Evolutionary conservation across 2,113 vertebrate species (phyloP).

Genomic region (Noturus placidus): DNA sequence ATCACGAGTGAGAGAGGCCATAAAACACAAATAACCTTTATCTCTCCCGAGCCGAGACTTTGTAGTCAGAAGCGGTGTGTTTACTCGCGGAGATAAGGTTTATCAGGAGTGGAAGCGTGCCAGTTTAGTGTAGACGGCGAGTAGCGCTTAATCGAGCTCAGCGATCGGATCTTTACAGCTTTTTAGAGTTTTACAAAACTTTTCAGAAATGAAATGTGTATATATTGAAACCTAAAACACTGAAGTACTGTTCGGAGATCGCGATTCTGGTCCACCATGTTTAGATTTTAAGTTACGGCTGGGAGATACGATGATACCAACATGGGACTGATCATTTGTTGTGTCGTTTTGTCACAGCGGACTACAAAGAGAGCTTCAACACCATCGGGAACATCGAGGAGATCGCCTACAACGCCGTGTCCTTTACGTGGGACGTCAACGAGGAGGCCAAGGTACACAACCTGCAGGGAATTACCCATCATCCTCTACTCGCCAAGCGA

Average conservation of each 20-base stretch:
- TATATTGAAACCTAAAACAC: not conserved
- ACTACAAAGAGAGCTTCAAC: slow-evolving; percentile 97
- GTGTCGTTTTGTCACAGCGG: slow-evolving; percentile 71
- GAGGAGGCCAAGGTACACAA: slow-evolving; percentile 90
- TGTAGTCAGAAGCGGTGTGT: slow-evolving; percentile 50
- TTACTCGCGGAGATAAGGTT: slow-evolving; percentile 51
- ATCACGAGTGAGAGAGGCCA: slow-evolving; percentile 25
- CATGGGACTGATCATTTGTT: not conserved
- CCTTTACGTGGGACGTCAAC: slow-evolving; percentile 94
- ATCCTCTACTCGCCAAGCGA: not conserved
- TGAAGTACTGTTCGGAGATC: not conserved
- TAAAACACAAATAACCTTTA: slow-evolving; percentile 39
- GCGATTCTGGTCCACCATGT: too few species aligned
- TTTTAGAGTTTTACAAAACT: not conserved
- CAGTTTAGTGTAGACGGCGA: slow-evolving; percentile 35
- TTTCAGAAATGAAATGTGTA: not conserved
- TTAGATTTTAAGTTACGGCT: not conserved
- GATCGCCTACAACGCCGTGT: slow-evolving; percentile 94
- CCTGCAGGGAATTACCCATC: not conserved
- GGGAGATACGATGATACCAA: not conserved
- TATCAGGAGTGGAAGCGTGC: slow-evolving; percentile 33
- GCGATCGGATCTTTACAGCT: not conserved
- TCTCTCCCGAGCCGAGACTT: slow-evolving; percentile 11
- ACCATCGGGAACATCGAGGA: slow-evolving; percentile 95
- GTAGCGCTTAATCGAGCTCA: slow-evolving; percentile 3